Evolutionary conservation across 2,888 invertebrate species (phyloP), one percentile per base, ranked within the genome.

Genomic region (Hesperia comma): DNA sequence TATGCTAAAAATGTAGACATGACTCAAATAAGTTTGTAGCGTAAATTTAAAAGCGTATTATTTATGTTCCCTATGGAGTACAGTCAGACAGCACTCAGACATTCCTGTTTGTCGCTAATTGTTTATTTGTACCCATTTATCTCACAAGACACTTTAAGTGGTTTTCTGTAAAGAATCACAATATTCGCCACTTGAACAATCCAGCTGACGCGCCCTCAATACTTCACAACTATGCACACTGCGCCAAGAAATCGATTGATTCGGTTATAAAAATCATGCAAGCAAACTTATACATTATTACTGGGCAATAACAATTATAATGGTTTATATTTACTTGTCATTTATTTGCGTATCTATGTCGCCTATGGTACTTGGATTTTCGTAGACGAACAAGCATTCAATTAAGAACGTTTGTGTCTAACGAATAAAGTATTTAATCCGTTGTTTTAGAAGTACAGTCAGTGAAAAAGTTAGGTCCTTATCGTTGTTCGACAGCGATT

Each of bases 111-210:
- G 66, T 67, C 68, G 71, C 68, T 72, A 72, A 75, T 74, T 76
- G 72, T 70, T 74, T 75, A 71, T 76, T 74, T 72, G 64, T 69
- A 69, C 69, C 60, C 72, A 73, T 75, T 74, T 69, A 73, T 76
- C 72, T 70, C 69, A 61, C 60, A 70, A 69, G 72, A 75, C 75
- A 70, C 68, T 71, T 75, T 69, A 75, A 76, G 74, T 76, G 75
- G 70, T 75, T 73, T 72, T 68, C 72, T 51, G 69, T 71, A 69
- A 70, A 76, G 70, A 72, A 71, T 74, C 71, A 72, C 72, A 70
- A 74, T 74, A 72, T 76, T 75, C 72, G 73, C 74, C 75, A 76
- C 75, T 75, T 72, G 71, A 72, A 67, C 56, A 46, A 60, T 54
- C 46, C 63, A 43, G 21, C 58, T 58, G 62, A 58, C 64, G 63